Conservation (phyloP, 2,797 vertebrate genomes). For the Ptychobarbus kaznakovi region DNA sequence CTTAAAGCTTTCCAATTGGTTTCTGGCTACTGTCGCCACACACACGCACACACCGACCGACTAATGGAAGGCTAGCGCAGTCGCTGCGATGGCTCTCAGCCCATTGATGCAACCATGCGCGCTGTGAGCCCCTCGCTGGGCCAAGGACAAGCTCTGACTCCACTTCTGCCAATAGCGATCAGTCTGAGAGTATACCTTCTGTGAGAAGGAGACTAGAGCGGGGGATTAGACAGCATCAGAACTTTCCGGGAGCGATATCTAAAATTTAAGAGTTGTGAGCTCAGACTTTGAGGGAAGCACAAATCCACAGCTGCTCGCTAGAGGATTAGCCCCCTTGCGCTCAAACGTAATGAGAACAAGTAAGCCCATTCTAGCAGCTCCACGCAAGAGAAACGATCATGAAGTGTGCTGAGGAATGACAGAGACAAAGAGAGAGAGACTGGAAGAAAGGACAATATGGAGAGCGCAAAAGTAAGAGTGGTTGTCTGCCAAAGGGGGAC, state of each 20-base stretch:
- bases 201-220: conserved; percentile 46
- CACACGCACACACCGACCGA: conserved; percentile 7
- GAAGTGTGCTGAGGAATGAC: conserved; percentile 61
- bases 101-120: conserved; percentile 39
- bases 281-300: conserved; percentile 57
- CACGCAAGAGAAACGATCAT: conserved; percentile 62
- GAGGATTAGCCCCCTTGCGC: conserved; percentile 66
- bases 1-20: conserved; percentile 43
- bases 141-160: conserved; percentile 56
- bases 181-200: conserved; percentile 46
- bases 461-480: conserved; percentile 28
- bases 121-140: conserved; percentile 53
- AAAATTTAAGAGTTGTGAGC: conserved; percentile 62
- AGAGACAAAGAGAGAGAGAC: conserved; percentile 53
- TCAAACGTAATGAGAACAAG: conserved; percentile 65
- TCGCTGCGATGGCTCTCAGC: conserved; percentile 48
- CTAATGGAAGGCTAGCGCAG: conserved; percentile 26
- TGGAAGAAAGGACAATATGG: conserved; percentile 41
- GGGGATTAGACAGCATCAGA: conserved; percentile 52
- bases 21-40: conserved; percentile 30
- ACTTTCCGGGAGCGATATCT: conserved; percentile 54
- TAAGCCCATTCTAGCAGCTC: conserved; percentile 66
- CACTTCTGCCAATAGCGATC: conserved; percentile 36
- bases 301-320: conserved; percentile 61
- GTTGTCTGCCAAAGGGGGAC: conserved; percentile 57